Conservation (phyloP, 2,113 vertebrate genomes). For the Solenodon paradoxus region DNA sequence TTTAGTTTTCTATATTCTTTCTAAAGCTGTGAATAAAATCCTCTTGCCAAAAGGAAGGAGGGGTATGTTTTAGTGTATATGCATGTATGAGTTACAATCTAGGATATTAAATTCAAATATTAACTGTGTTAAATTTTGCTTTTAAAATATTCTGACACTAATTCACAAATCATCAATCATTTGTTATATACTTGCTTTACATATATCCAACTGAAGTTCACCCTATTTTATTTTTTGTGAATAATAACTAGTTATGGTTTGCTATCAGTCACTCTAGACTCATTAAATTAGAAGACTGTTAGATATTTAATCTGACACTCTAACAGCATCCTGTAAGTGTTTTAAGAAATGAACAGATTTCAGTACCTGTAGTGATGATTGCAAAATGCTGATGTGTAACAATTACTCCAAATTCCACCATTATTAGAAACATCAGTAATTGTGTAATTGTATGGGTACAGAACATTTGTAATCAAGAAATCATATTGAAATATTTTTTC, state of each 20-base stretch:
- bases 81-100: background rate
- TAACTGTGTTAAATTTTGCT: background rate
- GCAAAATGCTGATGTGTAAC: slow-evolving; percentile 31
- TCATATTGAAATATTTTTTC: slow-evolving; percentile 53
- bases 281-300: slow-evolving; percentile 20
- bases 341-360: slow-evolving; percentile 46
- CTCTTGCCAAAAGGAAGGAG: background rate
- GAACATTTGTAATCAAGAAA: slow-evolving; percentile 47
- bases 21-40: background rate
- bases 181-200: background rate
- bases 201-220: slow-evolving; percentile 5
- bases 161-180: slow-evolving; percentile 46
- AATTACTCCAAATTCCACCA: slow-evolving; percentile 59
- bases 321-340: background rate
- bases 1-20: background rate
- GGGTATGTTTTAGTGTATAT: background rate
- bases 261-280: slow-evolving; percentile 16
- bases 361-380: background rate
- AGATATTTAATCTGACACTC: slow-evolving; percentile 56
- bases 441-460: background rate
- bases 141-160: slow-evolving; percentile 33
- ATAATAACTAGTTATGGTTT: slow-evolving; percentile 26
- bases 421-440: slow-evolving; percentile 54
- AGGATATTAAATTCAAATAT: background rate
- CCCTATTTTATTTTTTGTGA: slow-evolving; percentile 30